Evolutionary conservation across 2,888 invertebrate species (phyloP).

Genomic region (Nebria brevicollis): DNA sequence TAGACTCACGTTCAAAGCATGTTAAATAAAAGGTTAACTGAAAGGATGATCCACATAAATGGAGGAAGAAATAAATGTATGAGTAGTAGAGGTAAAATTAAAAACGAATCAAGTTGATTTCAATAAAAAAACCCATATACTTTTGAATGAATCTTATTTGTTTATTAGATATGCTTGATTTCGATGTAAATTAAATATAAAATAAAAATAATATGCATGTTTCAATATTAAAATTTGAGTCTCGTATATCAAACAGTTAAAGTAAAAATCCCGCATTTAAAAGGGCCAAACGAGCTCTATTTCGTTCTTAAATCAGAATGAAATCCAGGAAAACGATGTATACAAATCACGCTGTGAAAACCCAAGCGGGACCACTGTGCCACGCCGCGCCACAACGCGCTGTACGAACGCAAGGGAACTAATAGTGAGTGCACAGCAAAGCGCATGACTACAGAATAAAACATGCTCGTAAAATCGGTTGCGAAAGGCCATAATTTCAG

Average conservation of each 20-base stretch:
- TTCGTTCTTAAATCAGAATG: background rate
- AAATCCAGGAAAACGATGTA: background rate
- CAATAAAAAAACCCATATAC: too few relatives aligned
- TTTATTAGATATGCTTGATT: too few relatives aligned
- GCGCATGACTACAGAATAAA: background rate
- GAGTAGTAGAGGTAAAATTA: too few relatives aligned
- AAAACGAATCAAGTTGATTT: too few relatives aligned
- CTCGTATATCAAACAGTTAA: background rate
- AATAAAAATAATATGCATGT: background rate
- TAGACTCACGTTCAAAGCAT: too few relatives aligned
- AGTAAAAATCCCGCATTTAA: background rate
- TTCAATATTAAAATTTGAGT: background rate
- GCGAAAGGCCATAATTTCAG: background rate
- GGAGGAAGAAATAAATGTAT: too few relatives aligned
- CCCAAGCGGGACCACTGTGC: background rate
- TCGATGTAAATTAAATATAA: background rate
- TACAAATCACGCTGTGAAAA: background rate
- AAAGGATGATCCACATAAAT: too few relatives aligned
- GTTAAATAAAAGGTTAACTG: too few relatives aligned
- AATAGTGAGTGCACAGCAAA: background rate
- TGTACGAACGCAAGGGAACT: background rate
- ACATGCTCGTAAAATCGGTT: background rate
- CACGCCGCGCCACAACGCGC: background rate
- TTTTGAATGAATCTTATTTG: too few relatives aligned
- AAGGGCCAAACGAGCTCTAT: background rate